Percentiles rank a stretch among this genome's conserved stretches.
phyloP scores from a whole-genome alignment of 2,113 vertebrate species.

The Motacilla alba region DNA sequence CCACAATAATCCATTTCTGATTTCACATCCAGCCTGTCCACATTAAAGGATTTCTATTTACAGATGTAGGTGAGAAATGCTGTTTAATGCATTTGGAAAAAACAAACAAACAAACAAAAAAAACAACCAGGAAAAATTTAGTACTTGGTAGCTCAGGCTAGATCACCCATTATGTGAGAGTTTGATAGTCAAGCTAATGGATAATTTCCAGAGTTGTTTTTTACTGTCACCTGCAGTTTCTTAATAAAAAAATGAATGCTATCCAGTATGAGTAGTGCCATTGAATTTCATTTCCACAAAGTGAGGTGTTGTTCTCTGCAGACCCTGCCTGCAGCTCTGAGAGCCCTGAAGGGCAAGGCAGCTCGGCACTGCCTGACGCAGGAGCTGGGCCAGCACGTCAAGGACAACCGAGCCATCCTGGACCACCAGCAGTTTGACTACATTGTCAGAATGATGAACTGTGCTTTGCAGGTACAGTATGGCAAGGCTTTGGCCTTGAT shows the following conservation, averaged over 20 bases:
- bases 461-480: conserved; percentile 88
- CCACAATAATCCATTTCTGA: not conserved
- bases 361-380: conserved; percentile 94
- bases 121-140: not conserved
- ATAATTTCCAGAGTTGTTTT: not conserved
- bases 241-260: not conserved
- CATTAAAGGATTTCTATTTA: not conserved
- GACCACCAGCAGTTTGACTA: conserved; percentile 99
- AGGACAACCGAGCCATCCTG: conserved; percentile 92
- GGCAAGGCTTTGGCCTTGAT: not conserved
- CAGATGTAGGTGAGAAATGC: not conserved
- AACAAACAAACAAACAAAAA: not conserved
- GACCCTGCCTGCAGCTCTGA: conserved; percentile 91
- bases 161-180: not conserved
- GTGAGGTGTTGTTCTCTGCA: conserved; percentile 56
- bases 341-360: conserved; percentile 92
- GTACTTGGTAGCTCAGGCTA: not conserved
- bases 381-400: conserved; percentile 89
- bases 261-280: not conserved
- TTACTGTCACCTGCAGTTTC: not conserved
- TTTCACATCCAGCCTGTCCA: not conserved
- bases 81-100: not conserved
- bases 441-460: conserved; percentile 95
- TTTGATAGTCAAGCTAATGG: not conserved
- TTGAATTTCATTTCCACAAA: not conserved